Evolutionary conservation across 2,797 vertebrate genomes (phyloP), one percentile per base, ranked within the genome.

Genomic region (Halcyon smyrnensis): DNA sequence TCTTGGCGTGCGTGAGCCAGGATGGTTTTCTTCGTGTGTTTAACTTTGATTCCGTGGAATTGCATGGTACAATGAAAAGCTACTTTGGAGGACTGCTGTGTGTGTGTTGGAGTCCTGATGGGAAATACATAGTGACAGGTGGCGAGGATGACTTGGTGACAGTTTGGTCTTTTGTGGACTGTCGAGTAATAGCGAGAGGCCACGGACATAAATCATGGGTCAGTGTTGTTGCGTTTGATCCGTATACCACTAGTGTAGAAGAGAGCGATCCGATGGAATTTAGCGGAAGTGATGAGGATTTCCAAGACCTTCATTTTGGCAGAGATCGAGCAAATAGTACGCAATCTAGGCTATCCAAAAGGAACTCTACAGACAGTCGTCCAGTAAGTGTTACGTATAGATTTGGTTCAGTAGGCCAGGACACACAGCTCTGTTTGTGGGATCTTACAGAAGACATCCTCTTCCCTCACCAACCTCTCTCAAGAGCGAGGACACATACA

Each of bases 61-160:
- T 99, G 92, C 99, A 99, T n/a, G 99, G 99, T 97, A 99, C 99
- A 93, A 99, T 99, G 99, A 99, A 99, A 98, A 99, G 99, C 98
- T 99, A 99, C 98, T 99, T 99, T 85, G 99, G 99, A 74, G 99
- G 99, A 94, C 98, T 99, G 97, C 98, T 99, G 21, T 99, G 99
- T 50, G 99, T 99, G 64, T 99, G 99, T 97, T 99, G 99, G 99
- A 99, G 99, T 97, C 99, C 99, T 0, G 99, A 99, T 39, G 99
- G 99, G 80, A 99, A 99, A 85, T 99, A 99, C 97, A 98, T 99
- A 34, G 99, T 99, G 71, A 99, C 99, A 2, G 99, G 99, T 0
- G 99, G 99, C 39, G 99, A 99, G 98, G 99, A 99, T 85, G 99
- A 99, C 97, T 97, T 99, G 95, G 99, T 99, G 95, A 99, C 99